Conservation (phyloP, 2,888 invertebrate species). For the Petrolisthes manimaculis region DNA sequence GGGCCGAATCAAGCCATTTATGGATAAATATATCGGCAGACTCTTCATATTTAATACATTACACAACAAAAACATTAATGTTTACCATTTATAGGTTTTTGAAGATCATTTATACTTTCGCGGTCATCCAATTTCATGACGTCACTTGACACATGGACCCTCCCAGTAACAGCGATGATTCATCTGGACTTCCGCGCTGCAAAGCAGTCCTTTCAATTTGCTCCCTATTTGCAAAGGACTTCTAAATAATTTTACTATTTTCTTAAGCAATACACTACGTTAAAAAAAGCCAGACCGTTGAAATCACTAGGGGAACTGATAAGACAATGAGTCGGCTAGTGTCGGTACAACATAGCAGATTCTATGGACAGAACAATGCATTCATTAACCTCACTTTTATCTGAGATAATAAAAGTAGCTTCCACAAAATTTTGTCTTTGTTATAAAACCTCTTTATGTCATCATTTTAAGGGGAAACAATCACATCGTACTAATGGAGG, state of each 20-base stretch:
- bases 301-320: slow-evolving; percentile 52
- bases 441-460: neutral
- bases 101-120: slow-evolving; percentile 26
- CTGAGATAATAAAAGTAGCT: neutral
- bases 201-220: slow-evolving; percentile 37
- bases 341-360: slow-evolving; percentile 20
- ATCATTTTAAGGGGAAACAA: neutral
- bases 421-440: neutral
- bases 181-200: slow-evolving; percentile 45
- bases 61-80: neutral
- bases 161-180: slow-evolving; percentile 61
- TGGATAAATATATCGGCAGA: neutral
- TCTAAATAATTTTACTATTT: slow-evolving; percentile 7
- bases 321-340: slow-evolving; percentile 36
- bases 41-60: neutral
- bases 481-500: neutral
- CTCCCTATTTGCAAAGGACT: neutral
- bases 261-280: neutral
- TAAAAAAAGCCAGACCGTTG: slow-evolving; percentile 26
- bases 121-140: slow-evolving; percentile 36
- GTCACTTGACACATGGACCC: slow-evolving; percentile 59
- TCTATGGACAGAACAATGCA: neutral
- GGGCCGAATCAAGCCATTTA: too few species aligned
- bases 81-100: slow-evolving; percentile 18
- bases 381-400: neutral